Evolutionary conservation across 2,113 vertebrate genomes (phyloP).

Genomic region (Stictonetta naevosa): DNA sequence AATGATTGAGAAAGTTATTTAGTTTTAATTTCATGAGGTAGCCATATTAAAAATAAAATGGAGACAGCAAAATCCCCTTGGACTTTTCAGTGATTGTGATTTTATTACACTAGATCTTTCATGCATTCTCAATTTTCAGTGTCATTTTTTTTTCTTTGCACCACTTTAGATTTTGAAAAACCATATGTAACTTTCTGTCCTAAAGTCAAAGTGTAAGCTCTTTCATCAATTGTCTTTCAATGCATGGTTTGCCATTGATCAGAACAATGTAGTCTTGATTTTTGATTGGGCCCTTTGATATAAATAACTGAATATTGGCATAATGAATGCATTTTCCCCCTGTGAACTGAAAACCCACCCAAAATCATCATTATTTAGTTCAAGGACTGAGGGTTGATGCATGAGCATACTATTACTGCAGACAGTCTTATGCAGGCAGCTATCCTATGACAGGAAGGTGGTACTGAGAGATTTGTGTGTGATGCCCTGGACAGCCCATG

Average conservation of each 20-base stretch:
- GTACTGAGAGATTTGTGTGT: not conserved
- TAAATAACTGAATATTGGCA: not conserved
- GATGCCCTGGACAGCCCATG: not conserved
- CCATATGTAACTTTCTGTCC: not conserved
- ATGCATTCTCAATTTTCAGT: not conserved
- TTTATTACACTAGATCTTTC: not conserved
- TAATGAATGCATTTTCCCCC: not conserved
- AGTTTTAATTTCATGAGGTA: not conserved
- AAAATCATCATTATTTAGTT: not conserved
- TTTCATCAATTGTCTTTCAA: not conserved
- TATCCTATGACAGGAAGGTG: not conserved
- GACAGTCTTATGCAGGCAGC: not conserved
- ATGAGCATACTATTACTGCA: not conserved
- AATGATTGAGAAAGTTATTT: not conserved
- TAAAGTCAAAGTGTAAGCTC: not conserved
- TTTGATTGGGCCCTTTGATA: not conserved
- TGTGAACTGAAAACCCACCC: not conserved
- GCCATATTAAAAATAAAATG: not conserved
- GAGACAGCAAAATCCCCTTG: not conserved
- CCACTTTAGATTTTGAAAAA: not conserved
- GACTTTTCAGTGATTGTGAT: not conserved
- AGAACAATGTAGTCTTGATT: slow-evolving; percentile 45
- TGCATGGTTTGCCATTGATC: not conserved
- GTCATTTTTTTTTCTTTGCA: not conserved
- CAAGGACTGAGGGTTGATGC: not conserved